Evolutionary conservation across 2,113 vertebrate genomes (phyloP).

Genomic region (Corvus cornix): DNA sequence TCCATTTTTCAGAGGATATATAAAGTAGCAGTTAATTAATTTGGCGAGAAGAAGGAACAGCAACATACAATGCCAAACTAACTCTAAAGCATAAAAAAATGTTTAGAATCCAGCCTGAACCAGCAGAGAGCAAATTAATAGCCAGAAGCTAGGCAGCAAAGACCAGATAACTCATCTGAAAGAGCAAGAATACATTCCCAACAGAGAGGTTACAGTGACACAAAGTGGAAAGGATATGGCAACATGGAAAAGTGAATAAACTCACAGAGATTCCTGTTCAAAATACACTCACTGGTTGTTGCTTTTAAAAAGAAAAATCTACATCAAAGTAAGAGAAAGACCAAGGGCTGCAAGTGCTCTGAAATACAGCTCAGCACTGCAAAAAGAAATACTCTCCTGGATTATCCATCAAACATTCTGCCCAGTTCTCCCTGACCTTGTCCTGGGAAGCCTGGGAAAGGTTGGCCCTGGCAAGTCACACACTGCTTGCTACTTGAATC

Average conservation of each 20-base stretch:
- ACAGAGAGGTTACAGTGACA: not conserved
- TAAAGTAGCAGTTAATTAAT: not conserved
- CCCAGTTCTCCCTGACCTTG: not conserved
- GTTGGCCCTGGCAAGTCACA: not conserved
- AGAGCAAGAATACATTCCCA: fast-evolving
- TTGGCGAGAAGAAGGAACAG: not conserved
- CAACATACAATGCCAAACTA: not conserved
- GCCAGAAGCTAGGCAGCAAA: not conserved
- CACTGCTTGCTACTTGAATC: not conserved
- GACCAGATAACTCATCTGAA: not conserved
- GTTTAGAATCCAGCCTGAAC: not conserved
- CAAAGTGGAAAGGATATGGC: not conserved
- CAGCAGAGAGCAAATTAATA: not conserved
- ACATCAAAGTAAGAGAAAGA: not conserved
- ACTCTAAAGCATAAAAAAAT: not conserved
- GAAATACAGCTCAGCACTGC: not conserved
- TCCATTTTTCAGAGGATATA: not conserved
- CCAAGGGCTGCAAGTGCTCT: not conserved
- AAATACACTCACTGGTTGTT: not conserved
- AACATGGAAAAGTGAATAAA: not conserved
- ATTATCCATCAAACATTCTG: not conserved
- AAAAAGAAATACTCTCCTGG: not conserved
- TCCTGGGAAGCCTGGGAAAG: not conserved
- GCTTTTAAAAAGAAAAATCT: not conserved
- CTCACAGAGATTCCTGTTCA: not conserved